phyloP scores from a whole-genome alignment of 30 jellyfish, hydroid and myxozoan genomes.

The Pelagia noctiluca region DNA sequence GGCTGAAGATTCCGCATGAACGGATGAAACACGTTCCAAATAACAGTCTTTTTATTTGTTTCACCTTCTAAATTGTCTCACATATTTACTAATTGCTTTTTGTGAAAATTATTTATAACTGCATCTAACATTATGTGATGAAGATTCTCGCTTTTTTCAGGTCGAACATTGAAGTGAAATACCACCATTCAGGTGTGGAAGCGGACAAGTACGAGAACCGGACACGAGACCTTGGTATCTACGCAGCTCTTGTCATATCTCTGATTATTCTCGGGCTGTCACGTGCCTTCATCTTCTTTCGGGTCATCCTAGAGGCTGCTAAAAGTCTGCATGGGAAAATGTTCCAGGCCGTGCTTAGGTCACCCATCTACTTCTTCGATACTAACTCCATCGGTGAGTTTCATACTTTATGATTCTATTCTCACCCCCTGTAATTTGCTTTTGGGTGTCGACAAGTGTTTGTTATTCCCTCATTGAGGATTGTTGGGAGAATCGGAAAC shows the following conservation, averaged over 20 bases:
- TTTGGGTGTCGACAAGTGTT: too few species aligned
- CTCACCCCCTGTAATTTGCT: too few species aligned
- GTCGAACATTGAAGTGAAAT: slow-evolving; percentile 65
- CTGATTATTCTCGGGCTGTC: slow-evolving; percentile 72
- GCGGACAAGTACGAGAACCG: slow-evolving; percentile 58
- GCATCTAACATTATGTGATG: neutral
- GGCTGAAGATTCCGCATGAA: too few species aligned
- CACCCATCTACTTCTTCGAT: slow-evolving; percentile 88
- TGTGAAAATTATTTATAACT: too few species aligned
- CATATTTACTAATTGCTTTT: too few species aligned
- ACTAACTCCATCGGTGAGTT: slow-evolving; percentile 76
- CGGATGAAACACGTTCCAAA: too few species aligned
- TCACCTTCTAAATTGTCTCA: too few species aligned
- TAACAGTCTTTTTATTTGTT: too few species aligned
- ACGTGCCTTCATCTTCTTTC: slow-evolving; percentile 84
- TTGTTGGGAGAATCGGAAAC: neutral
- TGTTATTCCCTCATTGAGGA: neutral
- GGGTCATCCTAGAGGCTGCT: slow-evolving; percentile 71
- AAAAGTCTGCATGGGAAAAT: slow-evolving; percentile 71
- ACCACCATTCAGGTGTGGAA: slow-evolving; percentile 51
- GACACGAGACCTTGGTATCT: slow-evolving; percentile 56
- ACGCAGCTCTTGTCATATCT: slow-evolving; percentile 64
- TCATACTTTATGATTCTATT: neutral
- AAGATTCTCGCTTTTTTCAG: slow-evolving; percentile 5
- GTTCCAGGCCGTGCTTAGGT: slow-evolving; percentile 75